Evolutionary conservation across 1,140 invertebrate genomes (phyloP).

Genomic region (Halesus radiatus): DNA sequence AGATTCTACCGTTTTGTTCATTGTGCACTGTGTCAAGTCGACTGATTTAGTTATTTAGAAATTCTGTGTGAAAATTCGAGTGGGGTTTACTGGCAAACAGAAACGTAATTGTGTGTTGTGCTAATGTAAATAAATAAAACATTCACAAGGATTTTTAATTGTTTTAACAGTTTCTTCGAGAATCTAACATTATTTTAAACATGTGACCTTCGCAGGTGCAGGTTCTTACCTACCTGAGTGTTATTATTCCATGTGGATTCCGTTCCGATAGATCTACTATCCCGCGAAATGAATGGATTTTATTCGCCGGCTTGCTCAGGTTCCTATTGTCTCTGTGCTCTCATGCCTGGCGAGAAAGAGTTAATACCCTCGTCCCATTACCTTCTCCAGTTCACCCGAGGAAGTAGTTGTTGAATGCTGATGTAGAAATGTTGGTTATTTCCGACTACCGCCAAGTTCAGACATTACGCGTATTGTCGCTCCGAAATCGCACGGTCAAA

Average conservation of each 20-base stretch:
- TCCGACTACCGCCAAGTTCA: slow-evolving; percentile 8
- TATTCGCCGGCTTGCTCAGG: slow-evolving; percentile 2
- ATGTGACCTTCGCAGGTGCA: not conserved
- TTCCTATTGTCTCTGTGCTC: slow-evolving; percentile 48
- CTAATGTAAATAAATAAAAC: not conserved
- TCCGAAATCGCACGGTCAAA: not conserved
- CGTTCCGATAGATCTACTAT: not conserved
- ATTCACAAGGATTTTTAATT: not conserved
- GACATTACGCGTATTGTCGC: not conserved
- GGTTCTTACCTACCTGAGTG: not conserved
- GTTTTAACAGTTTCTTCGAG: not conserved
- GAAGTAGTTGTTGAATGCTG: not conserved
- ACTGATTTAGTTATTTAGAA: not conserved
- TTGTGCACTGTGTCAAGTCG: not conserved
- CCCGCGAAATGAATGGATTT: slow-evolving; percentile 16
- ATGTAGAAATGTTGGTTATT: not conserved
- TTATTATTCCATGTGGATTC: not conserved
- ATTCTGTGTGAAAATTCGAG: not conserved
- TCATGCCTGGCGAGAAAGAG: slow-evolving; percentile 49
- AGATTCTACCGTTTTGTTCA: not conserved
- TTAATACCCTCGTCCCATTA: slow-evolving; percentile 24
- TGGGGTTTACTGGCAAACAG: not conserved
- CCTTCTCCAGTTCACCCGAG: slow-evolving; percentile 27
- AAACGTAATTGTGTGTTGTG: not conserved
- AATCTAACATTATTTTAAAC: not conserved